These are phyloP conservation scores for Abramis brama DNA, from an alignment of 2,113 vertebrate genomes.

Conservation along the genomic window DNA sequence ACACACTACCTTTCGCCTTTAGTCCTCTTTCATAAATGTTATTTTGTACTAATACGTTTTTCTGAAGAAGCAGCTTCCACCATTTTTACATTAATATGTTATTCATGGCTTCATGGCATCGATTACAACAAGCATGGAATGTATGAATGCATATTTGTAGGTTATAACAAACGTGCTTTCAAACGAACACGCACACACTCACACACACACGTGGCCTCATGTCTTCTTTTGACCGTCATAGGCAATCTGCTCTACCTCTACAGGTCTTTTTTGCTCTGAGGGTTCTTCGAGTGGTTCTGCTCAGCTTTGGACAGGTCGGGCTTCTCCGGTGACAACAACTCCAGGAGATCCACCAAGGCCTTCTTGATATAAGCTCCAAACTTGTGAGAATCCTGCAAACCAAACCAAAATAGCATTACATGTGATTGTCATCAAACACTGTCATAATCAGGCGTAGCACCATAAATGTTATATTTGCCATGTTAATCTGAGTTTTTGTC, in stretches of 20 bases:
- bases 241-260: slow-evolving; percentile 43
- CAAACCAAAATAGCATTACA: background rate
- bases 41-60: background rate
- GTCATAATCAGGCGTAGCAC: background rate
- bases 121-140: slow-evolving; percentile 32
- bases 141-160: background rate
- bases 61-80: slow-evolving; percentile 40
- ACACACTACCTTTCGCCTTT: background rate
- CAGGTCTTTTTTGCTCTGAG: slow-evolving; percentile 50
- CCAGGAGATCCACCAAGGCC: slow-evolving; percentile 78
- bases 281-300: slow-evolving; percentile 52
- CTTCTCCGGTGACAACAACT: slow-evolving; percentile 72
- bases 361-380: slow-evolving; percentile 80
- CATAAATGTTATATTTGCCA: too few species aligned
- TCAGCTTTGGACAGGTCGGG: slow-evolving; percentile 67
- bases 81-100: slow-evolving; percentile 23
- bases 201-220: slow-evolving; percentile 8
- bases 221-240: background rate
- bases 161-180: background rate
- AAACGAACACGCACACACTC: slow-evolving; percentile 5
- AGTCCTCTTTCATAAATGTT: background rate
- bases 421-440: background rate
- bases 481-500: too few species aligned
- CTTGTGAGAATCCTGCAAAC: slow-evolving; percentile 76
- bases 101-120: slow-evolving; percentile 46